These are phyloP conservation scores for Physella acuta DNA, from an alignment of 1,140 invertebrate species.

Conservation along the genomic window DNA sequence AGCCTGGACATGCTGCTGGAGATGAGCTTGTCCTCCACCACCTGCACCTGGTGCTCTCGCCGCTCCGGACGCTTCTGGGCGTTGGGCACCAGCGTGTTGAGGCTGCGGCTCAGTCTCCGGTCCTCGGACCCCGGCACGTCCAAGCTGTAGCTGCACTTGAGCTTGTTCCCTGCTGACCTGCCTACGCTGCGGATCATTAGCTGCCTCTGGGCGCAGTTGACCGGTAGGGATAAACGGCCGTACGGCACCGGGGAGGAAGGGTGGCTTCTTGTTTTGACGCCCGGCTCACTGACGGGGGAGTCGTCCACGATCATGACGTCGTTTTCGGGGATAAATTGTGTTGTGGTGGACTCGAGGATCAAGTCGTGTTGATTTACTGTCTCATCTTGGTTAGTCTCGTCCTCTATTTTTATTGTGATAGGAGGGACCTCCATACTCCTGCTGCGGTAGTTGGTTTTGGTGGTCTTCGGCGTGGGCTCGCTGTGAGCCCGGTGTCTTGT, in stretches of 20 bases:
- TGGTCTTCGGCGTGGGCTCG: background rate
- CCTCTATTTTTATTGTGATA: background rate
- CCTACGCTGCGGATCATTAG: background rate
- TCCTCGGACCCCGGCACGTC: background rate
- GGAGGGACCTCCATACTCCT: background rate
- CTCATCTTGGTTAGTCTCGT: too few relatives aligned
- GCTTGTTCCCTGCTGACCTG: background rate
- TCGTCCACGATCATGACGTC: too few relatives aligned
- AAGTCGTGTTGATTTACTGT: too few relatives aligned
- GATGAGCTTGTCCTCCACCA: slow-evolving; percentile 5
- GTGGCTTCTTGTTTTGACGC: too few relatives aligned
- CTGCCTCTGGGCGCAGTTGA: background rate
- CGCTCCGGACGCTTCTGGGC: background rate
- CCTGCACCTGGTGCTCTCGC: background rate
- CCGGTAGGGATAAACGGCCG: background rate
- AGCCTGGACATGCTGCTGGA: background rate
- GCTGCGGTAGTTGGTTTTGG: background rate
- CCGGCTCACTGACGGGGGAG: too few relatives aligned
- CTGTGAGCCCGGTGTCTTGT: background rate
- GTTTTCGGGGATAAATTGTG: too few relatives aligned
- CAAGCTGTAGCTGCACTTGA: background rate
- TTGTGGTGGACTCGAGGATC: too few relatives aligned
- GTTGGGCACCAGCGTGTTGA: background rate
- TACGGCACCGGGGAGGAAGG: too few relatives aligned
- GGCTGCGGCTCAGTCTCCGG: background rate